Evolutionary conservation across 2,888 invertebrate genomes (phyloP), one percentile per base, ranked within the genome.

Genomic region (Neoscelio sp.): DNA sequence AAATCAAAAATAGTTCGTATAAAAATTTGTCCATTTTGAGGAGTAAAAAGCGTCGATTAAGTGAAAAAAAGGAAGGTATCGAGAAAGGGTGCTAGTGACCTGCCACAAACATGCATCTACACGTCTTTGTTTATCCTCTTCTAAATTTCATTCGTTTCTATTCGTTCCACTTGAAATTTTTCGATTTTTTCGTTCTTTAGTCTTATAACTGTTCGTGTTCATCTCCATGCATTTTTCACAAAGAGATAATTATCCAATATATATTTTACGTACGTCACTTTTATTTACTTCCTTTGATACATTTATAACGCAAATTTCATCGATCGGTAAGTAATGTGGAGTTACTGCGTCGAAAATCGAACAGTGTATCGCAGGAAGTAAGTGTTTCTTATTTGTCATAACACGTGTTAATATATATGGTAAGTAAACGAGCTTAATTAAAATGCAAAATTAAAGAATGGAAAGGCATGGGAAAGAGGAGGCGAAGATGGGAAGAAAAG

Each of bases 41-140:
- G 50, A 58, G 62, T 26, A 13, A 62, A 56, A 44, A 62, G 56
- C 48, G 42, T 52, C 67, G 64, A 78, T 78, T 52, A 68, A 73
- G 68, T 64, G 6, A 67, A 65, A 84, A 82, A 83, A 84, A 83
- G 77, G 83, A 84, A 83, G 75, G 82, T 78, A 83, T 84, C 80
- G 81, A 80, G 86, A 87, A 89, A 89, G 89, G 88, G 85, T 87
- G 89, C 82, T 88, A 87, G 80, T 83, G 85, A 87, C 85, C 85
- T 85, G 86, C 82, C 83, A 84, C 82, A 81, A 82, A 80, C 81
- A 65, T 76, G 73, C 80, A 74, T 80, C 68, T 77, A 77, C 33
- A 73, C 76, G 67, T 78, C 73, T 74, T 79, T 74, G 64, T 68
- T 79, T 65, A 73, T 75, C 68, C 68, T 78, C 73, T 80, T 64